A percentile compares a stretch with the other conserved stretches of the same genome.
Conservation (phyloP, 2,113 vertebrate genomes). For the Tympanuchus pallidicinctus region DNA sequence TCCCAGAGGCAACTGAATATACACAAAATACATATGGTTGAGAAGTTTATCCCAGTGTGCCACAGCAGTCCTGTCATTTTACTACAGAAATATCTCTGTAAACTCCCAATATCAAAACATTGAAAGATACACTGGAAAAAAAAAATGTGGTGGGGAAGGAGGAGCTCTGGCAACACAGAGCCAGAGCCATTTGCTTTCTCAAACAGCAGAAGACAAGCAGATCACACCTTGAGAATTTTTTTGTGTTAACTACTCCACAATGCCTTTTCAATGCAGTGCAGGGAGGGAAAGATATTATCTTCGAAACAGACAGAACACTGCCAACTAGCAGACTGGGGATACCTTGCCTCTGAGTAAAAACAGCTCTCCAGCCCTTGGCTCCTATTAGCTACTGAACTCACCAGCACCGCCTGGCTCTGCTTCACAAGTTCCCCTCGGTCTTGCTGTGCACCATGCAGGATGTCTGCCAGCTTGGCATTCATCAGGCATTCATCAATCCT, state of each 20-base stretch:
- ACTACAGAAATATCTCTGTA: not conserved
- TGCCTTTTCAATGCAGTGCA: not conserved
- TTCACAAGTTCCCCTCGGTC: not conserved
- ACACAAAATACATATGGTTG: not conserved
- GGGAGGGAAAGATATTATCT: not conserved
- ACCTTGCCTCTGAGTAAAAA: conserved; percentile 30
- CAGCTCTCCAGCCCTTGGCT: conserved; percentile 17
- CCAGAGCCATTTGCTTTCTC: not conserved
- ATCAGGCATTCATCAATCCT: not conserved
- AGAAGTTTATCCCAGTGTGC: not conserved
- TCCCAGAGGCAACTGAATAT: not conserved
- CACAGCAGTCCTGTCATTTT: not conserved
- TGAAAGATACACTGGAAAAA: not conserved
- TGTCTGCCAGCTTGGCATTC: conserved; percentile 46
- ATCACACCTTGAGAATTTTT: not conserved
- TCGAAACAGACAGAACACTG: not conserved
- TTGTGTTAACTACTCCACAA: not conserved
- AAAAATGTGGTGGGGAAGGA: not conserved
- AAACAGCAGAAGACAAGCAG: not conserved
- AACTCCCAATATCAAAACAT: not conserved
- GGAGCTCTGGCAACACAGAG: not conserved
- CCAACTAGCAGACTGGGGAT: not conserved
- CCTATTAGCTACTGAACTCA: not conserved
- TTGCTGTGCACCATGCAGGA: conserved; percentile 7
- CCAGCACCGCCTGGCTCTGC: not conserved